Evolutionary conservation across 2,888 invertebrate genomes (phyloP).

Genomic region (Cephus nigrinus): DNA sequence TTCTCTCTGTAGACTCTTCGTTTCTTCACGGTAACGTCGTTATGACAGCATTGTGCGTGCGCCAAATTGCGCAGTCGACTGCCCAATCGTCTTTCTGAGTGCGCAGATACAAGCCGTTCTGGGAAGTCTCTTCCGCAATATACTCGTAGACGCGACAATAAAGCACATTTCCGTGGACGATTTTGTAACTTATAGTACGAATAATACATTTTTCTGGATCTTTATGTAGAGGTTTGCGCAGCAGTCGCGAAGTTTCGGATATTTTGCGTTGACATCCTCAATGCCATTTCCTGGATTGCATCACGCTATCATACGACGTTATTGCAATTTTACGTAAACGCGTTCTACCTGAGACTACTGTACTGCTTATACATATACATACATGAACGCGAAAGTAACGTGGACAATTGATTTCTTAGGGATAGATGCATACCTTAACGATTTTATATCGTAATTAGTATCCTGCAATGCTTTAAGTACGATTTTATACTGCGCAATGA

Average conservation of each 20-base stretch:
- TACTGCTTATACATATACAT: background rate
- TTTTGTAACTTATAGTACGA: background rate
- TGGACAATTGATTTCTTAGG: background rate
- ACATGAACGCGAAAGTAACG: background rate
- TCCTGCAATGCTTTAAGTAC: background rate
- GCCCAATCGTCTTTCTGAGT: background rate
- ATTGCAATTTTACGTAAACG: background rate
- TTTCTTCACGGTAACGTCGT: background rate
- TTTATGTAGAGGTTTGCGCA: background rate
- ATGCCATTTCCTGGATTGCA: background rate
- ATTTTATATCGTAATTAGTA: background rate
- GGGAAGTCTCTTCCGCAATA: background rate
- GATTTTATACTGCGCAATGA: background rate
- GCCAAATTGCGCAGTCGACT: background rate
- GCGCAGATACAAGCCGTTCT: background rate
- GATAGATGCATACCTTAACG: background rate
- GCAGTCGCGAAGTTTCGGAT: background rate
- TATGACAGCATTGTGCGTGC: background rate
- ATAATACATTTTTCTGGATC: background rate
- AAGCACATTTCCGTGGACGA: background rate
- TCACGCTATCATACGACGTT: background rate
- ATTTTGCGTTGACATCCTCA: background rate
- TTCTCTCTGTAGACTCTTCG: background rate
- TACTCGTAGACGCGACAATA: background rate
- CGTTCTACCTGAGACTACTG: background rate